Base-by-base conservation (phyloP, 2,113 vertebrate species). In the Gasterosteus nipponicus region DNA sequence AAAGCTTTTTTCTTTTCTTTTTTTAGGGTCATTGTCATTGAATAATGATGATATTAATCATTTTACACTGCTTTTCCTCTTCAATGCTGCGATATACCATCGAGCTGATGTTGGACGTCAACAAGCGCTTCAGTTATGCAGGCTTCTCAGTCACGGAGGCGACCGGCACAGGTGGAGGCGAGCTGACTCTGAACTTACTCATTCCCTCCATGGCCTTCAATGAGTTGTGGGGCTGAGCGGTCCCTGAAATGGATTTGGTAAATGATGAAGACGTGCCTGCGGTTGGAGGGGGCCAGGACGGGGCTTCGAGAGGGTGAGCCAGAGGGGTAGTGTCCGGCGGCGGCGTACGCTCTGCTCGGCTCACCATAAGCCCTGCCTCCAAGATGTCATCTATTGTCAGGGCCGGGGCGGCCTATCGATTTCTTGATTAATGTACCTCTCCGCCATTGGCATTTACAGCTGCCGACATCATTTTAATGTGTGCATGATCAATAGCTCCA, bases 381-480 rank as follows among this genome's bases (percentile, higher is more conserved):
- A 83, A 64, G 83, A 91, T 92, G 89, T 91, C 91, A 92, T 94
- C 88, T 88, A 83, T 93, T 95, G 92, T 94, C 93, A 93, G 89
- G 53, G 85, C 78, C 86, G 16, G 91, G 90, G 81, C 87, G 85
- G 92, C 89, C 82, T 91, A 95, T 95, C 85, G 96, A 97, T 97
- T 95, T 93, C 72, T 94, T 96, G 95, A 98, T 96, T 96, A 97
- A 97, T 96, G 95, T 87, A 95, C 93, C 93, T 95, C 89, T 94
- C 83, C 60, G 90, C 92, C 91, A 95, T 95, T 94, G 94, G 83
- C 89, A 7, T 95, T 94, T 95, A 91, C 94, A 87, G 80, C 92
- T 91, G 93, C 92, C 93, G 90, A 95, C 94, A 96, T 95, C 85
- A 96, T 97, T 98, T 96, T 96, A 96, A 96, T 95, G 94, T 94